phyloP scores from a whole-genome alignment of 1,140 invertebrate genomes.

The Cydia splendana region DNA sequence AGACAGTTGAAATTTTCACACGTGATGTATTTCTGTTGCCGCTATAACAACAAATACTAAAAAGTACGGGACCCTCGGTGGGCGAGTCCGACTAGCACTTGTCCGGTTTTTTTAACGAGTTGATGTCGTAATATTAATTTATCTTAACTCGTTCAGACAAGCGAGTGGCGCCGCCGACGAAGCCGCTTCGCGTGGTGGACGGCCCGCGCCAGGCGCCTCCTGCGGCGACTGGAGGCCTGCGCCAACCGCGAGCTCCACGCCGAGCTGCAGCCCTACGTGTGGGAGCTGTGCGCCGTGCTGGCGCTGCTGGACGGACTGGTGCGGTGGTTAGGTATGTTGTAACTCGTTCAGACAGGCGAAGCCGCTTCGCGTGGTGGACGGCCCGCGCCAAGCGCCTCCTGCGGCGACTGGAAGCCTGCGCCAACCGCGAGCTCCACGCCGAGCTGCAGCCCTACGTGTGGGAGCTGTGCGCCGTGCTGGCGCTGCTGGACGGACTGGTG shows the following conservation, averaged over 20 bases:
- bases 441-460: slow-evolving; percentile 97
- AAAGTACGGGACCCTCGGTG: too few species aligned
- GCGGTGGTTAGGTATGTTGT: slow-evolving; percentile 95
- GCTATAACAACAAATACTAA: too few species aligned
- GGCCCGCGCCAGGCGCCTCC: slow-evolving; percentile 84
- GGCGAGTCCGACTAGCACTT: too few species aligned
- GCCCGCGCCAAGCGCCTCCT: slow-evolving; percentile 85
- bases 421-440: slow-evolving; percentile 93
- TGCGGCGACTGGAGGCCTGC: slow-evolving; percentile 87
- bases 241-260: slow-evolving; percentile 93
- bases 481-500: slow-evolving; percentile 94
- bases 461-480: slow-evolving; percentile 95
- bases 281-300: slow-evolving; percentile 95
- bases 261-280: slow-evolving; percentile 96
- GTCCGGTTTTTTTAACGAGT: too few species aligned
- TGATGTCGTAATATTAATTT: too few species aligned
- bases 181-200: slow-evolving; percentile 89
- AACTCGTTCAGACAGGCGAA: slow-evolving; percentile 86
- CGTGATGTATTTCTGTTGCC: too few species aligned
- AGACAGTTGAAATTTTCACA: too few species aligned
- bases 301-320: slow-evolving; percentile 94
- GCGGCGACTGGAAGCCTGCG: slow-evolving; percentile 86
- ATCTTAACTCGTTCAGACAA: slow-evolving; percentile 80
- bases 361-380: slow-evolving; percentile 89
- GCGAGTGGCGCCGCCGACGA: too few species aligned